A percentile compares a stretch with the other conserved stretches of the same genome.
Conservation (phyloP, 2,113 vertebrate genomes). For the Salvelinus sp. region DNA sequence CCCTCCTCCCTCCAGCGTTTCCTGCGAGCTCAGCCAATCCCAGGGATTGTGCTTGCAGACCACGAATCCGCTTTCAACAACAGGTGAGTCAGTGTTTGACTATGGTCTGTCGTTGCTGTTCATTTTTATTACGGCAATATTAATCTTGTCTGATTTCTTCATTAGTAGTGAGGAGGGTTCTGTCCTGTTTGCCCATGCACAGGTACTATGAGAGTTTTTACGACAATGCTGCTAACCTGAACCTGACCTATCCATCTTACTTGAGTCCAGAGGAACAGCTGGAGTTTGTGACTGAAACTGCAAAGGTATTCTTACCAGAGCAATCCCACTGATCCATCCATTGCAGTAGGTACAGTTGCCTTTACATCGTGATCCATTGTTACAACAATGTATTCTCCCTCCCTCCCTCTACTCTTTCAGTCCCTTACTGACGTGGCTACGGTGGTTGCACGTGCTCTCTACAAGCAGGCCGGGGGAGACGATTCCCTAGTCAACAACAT, state of each 20-base stretch:
- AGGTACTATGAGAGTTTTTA: constrained; percentile 92
- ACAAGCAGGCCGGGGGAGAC: constrained; percentile 81
- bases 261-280: constrained; percentile 83
- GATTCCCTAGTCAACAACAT: constrained; percentile 47
- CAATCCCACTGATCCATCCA: background rate
- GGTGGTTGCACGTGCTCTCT: constrained; percentile 81
- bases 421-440: constrained; percentile 84
- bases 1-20: constrained; percentile 94
- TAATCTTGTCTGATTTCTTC: background rate
- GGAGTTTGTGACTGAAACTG: constrained; percentile 77
- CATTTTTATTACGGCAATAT: background rate
- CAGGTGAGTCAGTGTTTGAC: constrained; percentile 61
- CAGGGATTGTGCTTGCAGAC: constrained; percentile 85
- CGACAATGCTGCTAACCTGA: constrained; percentile 81
- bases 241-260: constrained; percentile 74
- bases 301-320: constrained; percentile 72
- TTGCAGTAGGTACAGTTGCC: background rate
- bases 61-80: constrained; percentile 77
- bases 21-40: constrained; percentile 78
- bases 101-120: too few relatives aligned
- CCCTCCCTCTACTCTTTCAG: constrained; percentile 60
- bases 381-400: background rate
- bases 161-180: background rate
- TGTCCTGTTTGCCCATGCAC: constrained; percentile 9
- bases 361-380: background rate